Conservation (phyloP, 2,888 invertebrate genomes). For the Chloromyia formosa region DNA sequence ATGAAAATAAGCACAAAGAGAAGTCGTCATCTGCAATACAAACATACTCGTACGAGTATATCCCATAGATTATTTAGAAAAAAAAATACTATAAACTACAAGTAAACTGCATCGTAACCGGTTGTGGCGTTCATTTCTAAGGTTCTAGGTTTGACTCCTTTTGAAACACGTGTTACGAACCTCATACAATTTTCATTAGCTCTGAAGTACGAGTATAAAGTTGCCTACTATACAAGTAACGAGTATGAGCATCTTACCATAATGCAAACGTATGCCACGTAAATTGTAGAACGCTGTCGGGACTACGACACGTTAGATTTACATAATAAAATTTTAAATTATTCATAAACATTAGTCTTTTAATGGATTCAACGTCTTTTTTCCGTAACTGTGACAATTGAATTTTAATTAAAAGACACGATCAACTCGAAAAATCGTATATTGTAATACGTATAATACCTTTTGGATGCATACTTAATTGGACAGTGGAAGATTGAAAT, state of each 20-base stretch:
- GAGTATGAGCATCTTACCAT: not conserved
- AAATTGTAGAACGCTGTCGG: not conserved
- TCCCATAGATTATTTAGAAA: not conserved
- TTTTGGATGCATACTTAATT: no score
- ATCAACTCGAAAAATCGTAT: not conserved
- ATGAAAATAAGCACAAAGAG: not conserved
- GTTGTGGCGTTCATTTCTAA: not conserved
- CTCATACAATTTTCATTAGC: conserved; percentile 8
- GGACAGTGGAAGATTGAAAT: no score
- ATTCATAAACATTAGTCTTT: conserved; percentile 16
- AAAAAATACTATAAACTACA: not conserved
- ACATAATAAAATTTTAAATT: conserved; percentile 4
- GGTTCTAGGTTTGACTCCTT: not conserved
- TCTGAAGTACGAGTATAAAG: not conserved
- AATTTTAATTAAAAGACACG: not conserved
- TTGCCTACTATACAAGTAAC: not conserved
- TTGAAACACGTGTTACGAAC: conserved; percentile 2
- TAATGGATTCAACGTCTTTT: not conserved
- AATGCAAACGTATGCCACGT: not conserved
- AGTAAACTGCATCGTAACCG: conserved; percentile 4
- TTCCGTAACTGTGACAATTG: conserved; percentile 18
- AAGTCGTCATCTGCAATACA: not conserved
- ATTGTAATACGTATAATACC: not conserved
- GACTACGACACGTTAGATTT: not conserved
- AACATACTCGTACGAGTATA: not conserved